Evolutionary conservation across 2,888 invertebrate genomes (phyloP), one percentile per base, ranked within the genome.

Genomic region (Actias luna): DNA sequence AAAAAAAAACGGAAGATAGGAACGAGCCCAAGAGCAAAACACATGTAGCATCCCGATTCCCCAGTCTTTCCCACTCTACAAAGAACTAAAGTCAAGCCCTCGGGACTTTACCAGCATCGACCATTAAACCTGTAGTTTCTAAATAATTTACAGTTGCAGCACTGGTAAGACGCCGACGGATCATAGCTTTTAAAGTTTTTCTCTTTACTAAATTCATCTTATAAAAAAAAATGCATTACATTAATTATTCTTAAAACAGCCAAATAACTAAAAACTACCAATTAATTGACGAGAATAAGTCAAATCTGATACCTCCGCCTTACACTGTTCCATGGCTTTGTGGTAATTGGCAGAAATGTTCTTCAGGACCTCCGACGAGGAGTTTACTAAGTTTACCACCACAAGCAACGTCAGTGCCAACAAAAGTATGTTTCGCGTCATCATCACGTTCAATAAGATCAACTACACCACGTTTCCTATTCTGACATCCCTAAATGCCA

Each of bases 321-420:
- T 84, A 61, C 85, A 85, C n/a, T 31, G 70, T 0, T 79, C 79
- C 59, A 82, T 63, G 0, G 81, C 82, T 65, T 82, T 83, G 0
- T 67, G 69, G n/a, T 80, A 85, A 42, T 80, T 75, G 0, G 70
- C 1, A 0, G 76, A 64, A 61, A 84, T 62, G 2, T 75, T 69
- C 63, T 80, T 78, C 64, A 85, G 75, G 0, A 82, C 63, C 2
- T 83, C 82, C 22, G 79, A 71, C 0, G 85, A 84, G 0, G 75
- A 64, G 0, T 80, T 65, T 16, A 75, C 79, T 12, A 64, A 25
- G n/a, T 59, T 59, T 10, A 73, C 59, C 10, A 67, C 63, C n/a
- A 80, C 14, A 7, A 63, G 64, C 10, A 72, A 64, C 16, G 73
- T 60, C 57, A 73, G 50, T 8, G 78, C 27, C 4, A 71, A 58